phyloP scores from a whole-genome alignment of 2,113 vertebrate genomes.

The Eupsittula cactorum region DNA sequence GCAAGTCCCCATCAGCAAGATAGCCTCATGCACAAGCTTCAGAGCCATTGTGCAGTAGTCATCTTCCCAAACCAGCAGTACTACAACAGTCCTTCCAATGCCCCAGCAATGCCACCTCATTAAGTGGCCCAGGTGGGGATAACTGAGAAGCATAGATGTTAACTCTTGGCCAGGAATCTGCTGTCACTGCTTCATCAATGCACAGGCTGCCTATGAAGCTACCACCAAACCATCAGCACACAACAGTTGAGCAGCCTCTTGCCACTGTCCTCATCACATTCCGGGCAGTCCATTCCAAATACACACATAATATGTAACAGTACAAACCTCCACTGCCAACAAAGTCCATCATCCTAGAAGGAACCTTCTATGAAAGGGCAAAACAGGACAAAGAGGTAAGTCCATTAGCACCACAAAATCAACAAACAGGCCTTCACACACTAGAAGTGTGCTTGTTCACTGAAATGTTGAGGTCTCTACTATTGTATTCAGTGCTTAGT shows the following conservation, averaged over 20 bases:
- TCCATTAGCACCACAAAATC: neutral
- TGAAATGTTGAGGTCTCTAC: neutral
- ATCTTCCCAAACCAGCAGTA: neutral
- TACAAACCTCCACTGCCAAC: neutral
- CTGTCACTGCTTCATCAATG: neutral
- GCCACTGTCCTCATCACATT: neutral
- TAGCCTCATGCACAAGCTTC: neutral
- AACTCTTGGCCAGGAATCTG: neutral
- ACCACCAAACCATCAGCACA: accelerated
- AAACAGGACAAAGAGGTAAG: neutral
- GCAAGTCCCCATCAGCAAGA: neutral
- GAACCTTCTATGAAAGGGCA: neutral
- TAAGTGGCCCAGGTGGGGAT: neutral
- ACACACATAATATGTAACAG: accelerated
- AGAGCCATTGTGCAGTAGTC: neutral
- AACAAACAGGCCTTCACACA: neutral
- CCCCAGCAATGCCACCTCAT: neutral
- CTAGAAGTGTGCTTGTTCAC: neutral
- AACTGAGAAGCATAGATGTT: neutral
- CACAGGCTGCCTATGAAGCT: neutral
- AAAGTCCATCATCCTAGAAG: neutral
- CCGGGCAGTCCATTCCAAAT: neutral
- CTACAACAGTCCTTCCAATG: neutral
- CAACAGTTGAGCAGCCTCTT: accelerated
- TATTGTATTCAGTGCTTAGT: neutral